Evolutionary conservation across 92 coral and sea anemone species (phyloP).

Genomic region (Paramuricea clavata): DNA sequence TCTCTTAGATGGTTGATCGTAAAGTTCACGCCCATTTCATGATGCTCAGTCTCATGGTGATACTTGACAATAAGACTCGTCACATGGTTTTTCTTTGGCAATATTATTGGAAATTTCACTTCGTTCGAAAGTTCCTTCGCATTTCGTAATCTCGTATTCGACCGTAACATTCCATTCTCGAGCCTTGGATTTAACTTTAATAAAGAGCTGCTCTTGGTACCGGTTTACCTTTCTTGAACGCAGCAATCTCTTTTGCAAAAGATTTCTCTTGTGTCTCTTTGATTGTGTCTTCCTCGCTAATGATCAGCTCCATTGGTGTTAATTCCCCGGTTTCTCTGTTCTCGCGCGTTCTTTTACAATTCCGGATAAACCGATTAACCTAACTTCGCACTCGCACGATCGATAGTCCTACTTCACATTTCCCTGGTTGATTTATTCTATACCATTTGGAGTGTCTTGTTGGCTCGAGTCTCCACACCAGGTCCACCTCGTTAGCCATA

Average conservation of each 20-base stretch:
- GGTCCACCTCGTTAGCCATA: background rate
- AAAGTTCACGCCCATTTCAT: slow-evolving; percentile 71
- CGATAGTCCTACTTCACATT: slow-evolving; percentile 70
- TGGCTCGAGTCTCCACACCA: slow-evolving; percentile 53
- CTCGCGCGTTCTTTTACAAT: background rate
- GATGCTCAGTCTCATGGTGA: slow-evolving; percentile 62
- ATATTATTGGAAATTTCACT: slow-evolving; percentile 63
- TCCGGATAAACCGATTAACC: slow-evolving; percentile 64
- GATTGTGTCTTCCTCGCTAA: slow-evolving; percentile 50
- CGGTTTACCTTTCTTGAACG: slow-evolving; percentile 48
- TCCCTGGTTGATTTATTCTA: slow-evolving; percentile 53
- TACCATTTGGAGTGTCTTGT: slow-evolving; percentile 75
- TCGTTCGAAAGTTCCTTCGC: slow-evolving; percentile 43
- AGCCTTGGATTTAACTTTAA: slow-evolving; percentile 45
- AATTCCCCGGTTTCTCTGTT: background rate
- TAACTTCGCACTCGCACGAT: slow-evolving; percentile 72
- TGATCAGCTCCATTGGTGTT: slow-evolving; percentile 54
- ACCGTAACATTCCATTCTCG: slow-evolving; percentile 52
- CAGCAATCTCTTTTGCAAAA: slow-evolving; percentile 63
- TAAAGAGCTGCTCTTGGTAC: slow-evolving; percentile 56
- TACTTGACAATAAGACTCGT: slow-evolving; percentile 56
- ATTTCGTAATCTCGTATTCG: slow-evolving; percentile 60
- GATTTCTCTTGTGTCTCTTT: slow-evolving; percentile 49
- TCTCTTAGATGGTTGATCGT: slow-evolving; percentile 60
- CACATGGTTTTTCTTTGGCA: slow-evolving; percentile 53